A percentile compares a stretch with the other conserved stretches of the same genome.
Evolutionary conservation across 2,113 vertebrate genomes (phyloP).

Genomic region (Sialia sialis): DNA sequence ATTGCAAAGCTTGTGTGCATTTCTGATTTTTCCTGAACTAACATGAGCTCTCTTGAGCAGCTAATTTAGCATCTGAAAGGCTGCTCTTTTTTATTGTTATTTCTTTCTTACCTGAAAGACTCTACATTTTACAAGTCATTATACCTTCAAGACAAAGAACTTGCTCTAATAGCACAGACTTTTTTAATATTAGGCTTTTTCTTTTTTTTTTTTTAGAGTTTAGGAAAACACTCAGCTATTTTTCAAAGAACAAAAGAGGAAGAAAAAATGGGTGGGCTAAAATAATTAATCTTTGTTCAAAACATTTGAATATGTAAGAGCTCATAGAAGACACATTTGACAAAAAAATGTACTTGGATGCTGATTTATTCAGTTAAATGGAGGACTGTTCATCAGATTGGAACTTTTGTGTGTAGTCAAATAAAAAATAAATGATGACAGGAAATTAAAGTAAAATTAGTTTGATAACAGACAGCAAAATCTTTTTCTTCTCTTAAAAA

Average conservation of each 20-base stretch:
- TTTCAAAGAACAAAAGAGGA: not conserved
- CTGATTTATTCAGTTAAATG: not conserved
- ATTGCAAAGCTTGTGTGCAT: not conserved
- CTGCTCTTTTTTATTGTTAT: not conserved
- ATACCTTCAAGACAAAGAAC: not conserved
- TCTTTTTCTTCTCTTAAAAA: not conserved
- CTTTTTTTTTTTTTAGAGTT: not conserved
- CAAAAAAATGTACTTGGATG: not conserved
- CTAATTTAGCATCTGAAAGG: not conserved
- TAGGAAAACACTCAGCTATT: not conserved
- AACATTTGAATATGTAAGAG: not conserved
- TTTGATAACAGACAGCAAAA: not conserved
- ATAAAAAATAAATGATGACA: not conserved
- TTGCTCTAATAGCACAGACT: not conserved
- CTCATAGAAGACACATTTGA: not conserved
- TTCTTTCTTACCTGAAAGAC: not conserved
- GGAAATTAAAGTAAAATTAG: constrained; percentile 6
- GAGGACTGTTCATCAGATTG: not conserved
- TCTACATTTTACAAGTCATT: not conserved
- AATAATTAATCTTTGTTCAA: not conserved
- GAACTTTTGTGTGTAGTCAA: not conserved
- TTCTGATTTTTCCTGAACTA: not conserved
- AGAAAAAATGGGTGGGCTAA: not conserved
- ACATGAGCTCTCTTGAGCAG: not conserved
- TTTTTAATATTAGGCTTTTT: not conserved